These are phyloP conservation scores for Catharus minimus DNA, from an alignment of 2,113 vertebrate genomes.

Conservation along the genomic window DNA sequence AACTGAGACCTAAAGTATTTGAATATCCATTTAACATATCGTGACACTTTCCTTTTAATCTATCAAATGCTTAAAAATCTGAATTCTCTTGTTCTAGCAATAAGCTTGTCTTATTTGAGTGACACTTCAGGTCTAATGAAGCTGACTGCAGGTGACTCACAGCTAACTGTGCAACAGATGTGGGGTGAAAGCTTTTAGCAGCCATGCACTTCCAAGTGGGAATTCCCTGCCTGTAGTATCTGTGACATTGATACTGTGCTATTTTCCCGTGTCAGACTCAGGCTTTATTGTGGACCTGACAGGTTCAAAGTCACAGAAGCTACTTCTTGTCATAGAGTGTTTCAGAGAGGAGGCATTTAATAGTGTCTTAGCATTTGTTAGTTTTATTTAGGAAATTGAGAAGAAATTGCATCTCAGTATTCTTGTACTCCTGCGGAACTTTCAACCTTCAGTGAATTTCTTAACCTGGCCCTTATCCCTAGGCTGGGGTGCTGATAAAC, in stretches of 20 bases:
- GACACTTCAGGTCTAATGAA: constrained; percentile 61
- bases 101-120: constrained; percentile 68
- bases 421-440: neutral
- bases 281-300: constrained; percentile 52
- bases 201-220: constrained; percentile 46
- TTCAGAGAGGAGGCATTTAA: constrained; percentile 18
- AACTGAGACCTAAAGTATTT: constrained; percentile 45
- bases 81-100: constrained; percentile 63
- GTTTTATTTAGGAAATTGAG: constrained; percentile 29
- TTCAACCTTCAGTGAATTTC: neutral
- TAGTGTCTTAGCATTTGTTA: neutral
- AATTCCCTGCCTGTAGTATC: constrained; percentile 58
- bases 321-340: neutral
- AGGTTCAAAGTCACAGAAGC: constrained; percentile 46
- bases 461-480: neutral
- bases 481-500: neutral
- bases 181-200: constrained; percentile 67
- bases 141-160: constrained; percentile 67
- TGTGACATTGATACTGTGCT: constrained; percentile 44
- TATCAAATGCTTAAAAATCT: constrained; percentile 55
- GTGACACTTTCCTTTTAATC: constrained; percentile 66
- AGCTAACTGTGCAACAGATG: constrained; percentile 55
- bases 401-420: neutral
- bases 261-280: constrained; percentile 34
- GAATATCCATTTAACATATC: constrained; percentile 64